Percentiles rank a stretch among this genome's conserved stretches.
phyloP scores from a whole-genome alignment of 64 coral and sea anemone species.

The Hydrozoanthus tunicans region DNA sequence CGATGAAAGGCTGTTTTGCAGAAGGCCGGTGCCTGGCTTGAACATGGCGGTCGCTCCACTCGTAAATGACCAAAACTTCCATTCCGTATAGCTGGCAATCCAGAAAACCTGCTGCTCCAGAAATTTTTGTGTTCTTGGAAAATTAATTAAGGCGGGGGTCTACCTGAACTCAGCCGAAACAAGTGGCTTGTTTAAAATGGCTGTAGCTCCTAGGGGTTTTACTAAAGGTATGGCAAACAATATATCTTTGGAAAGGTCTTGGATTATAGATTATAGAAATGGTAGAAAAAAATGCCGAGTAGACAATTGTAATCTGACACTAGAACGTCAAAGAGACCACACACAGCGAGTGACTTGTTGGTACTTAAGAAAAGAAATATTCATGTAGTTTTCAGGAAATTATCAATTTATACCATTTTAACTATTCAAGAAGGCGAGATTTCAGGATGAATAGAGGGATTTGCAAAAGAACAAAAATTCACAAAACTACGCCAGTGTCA shows the following conservation, averaged over 20 bases:
- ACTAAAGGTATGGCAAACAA: conserved; percentile 9
- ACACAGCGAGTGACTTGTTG: conserved; percentile 10
- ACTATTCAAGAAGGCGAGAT: background rate
- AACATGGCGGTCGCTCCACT: background rate
- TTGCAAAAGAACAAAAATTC: conserved; percentile 17
- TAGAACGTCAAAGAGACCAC: conserved; percentile 20
- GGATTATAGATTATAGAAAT: conserved; percentile 18
- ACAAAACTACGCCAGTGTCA: background rate
- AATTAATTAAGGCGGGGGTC: conserved; percentile 20
- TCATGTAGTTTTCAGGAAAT: background rate
- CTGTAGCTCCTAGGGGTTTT: background rate
- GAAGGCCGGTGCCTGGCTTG: conserved; percentile 15
- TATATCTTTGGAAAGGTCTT: conserved; percentile 21
- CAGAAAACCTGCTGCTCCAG: conserved; percentile 12
- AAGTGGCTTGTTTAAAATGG: background rate
- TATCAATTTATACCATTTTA: background rate
- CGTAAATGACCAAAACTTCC: conserved; percentile 4
- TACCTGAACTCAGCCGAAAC: conserved; percentile 20
- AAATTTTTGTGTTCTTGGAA: conserved; percentile 7
- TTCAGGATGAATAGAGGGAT: conserved; percentile 33
- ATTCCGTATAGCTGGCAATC: conserved; percentile 13
- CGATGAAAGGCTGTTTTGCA: background rate
- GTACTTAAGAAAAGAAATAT: conserved; percentile 43
- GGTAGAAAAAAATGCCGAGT: background rate
- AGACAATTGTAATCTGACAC: conserved; percentile 19